Evolutionary conservation across 2,888 invertebrate species (phyloP).

Genomic region (Orchesellides sinensis): DNA sequence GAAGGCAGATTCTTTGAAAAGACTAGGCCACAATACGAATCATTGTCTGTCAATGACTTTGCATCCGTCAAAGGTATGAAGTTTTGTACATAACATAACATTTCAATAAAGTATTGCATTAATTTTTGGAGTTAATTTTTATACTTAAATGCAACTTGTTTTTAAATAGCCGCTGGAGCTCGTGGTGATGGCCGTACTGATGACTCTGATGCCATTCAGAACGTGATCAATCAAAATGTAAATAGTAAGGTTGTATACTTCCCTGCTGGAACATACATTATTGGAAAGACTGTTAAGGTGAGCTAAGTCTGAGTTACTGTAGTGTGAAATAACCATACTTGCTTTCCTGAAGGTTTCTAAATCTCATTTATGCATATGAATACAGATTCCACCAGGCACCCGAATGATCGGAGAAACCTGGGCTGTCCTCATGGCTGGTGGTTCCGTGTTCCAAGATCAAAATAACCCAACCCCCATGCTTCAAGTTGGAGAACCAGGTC

Average conservation of each 20-base stretch:
- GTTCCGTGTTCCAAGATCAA: conserved; percentile 61
- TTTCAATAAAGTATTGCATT: too few relatives aligned
- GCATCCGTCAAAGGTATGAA: conserved; percentile 66
- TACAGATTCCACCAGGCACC: conserved; percentile 67
- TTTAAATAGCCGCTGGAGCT: conserved; percentile 67
- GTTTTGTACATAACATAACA: neutral
- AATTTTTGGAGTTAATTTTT: too few relatives aligned
- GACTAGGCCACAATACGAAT: conserved; percentile 70
- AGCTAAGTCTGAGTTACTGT: too few relatives aligned
- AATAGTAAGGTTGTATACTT: conserved; percentile 69
- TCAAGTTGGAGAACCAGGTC: conserved; percentile 66
- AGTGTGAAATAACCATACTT: too few relatives aligned
- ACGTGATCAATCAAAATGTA: conserved; percentile 63
- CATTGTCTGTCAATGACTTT: conserved; percentile 50
- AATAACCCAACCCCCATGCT: conserved; percentile 69
- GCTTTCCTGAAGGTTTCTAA: too few relatives aligned
- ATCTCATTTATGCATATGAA: too few relatives aligned
- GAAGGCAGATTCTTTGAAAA: conserved; percentile 69
- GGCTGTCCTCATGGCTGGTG: conserved; percentile 70
- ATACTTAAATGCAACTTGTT: neutral
- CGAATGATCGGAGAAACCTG: conserved; percentile 70
- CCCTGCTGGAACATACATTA: conserved; percentile 69
- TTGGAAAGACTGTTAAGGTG: conserved; percentile 65
- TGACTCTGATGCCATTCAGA: conserved; percentile 70
- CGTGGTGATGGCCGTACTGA: conserved; percentile 70